Base-by-base conservation (phyloP, 64 coral and sea anemone genomes). In the Catalaphyllia jardinei region DNA sequence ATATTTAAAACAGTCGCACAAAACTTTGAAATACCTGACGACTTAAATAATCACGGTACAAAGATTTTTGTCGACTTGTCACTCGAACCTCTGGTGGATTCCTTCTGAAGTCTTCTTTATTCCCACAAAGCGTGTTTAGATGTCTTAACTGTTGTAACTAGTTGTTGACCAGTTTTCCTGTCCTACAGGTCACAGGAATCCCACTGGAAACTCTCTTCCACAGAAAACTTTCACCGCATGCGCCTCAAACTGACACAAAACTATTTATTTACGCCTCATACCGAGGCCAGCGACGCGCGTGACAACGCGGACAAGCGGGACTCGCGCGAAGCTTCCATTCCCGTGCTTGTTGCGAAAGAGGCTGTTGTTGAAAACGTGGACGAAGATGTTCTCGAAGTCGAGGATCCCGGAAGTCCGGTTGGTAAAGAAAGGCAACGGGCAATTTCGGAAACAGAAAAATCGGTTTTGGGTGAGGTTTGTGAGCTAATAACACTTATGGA, bases 401-500 rank as follows among this genome's bases (percentile, higher is more conserved):
- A 91, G 65, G 93, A 93, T 57, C 38, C 92, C 25, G 89, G 71
- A 60, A 96, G 91, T 59, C 95, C 95, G 0, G 12, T 16, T 9
- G 63, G 62, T 13, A 85, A 51, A 67, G 81, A 85, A 19, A 69
- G 63, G 67, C n/a, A 11, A 20, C 63, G 81, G 35, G 39, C 81
- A 9, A 71, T 85, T 27, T 71, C 81, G 4, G 81, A 85, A 85
- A 69, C 81, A 14, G 81, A 85, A 85, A 85, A 39, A 71, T 15
- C 81, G 0, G 18, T 85, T 50, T 85, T 85, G 42, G 81, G 95
- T 93, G 71, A 55, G 62, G 78, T 80, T 30, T 93, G 94, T 74
- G 94, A 99, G 62, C 74, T 99, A 20, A 93, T 99, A 31, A 99
- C 97, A 0, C 63, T 99, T 20, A 95, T 99, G 97, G 97, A 99